These are phyloP conservation scores for Sialia sialis DNA, from an alignment of 2,113 vertebrate genomes.

Conservation along the genomic window DNA sequence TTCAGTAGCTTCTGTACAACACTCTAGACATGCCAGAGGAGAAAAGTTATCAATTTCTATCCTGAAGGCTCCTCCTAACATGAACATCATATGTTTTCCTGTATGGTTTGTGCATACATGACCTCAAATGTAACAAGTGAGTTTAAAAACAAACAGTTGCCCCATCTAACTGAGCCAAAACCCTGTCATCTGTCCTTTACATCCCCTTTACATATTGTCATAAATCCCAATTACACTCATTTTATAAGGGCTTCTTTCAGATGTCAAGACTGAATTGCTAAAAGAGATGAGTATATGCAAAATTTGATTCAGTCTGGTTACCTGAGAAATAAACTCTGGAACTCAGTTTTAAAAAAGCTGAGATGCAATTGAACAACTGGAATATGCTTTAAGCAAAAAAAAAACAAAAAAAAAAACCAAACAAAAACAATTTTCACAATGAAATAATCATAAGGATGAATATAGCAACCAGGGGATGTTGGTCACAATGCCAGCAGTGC, in stretches of 20 bases:
- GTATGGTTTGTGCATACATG: accelerated
- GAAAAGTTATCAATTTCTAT: background rate
- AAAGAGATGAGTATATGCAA: background rate
- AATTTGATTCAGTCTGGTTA: background rate
- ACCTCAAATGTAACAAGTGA: background rate
- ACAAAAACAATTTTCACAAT: background rate
- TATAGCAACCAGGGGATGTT: background rate
- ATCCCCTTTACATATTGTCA: no score
- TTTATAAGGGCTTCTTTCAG: background rate
- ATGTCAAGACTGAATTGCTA: background rate
- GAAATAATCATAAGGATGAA: background rate
- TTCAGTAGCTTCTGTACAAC: background rate
- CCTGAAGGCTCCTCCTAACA: background rate
- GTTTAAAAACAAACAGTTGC: background rate
- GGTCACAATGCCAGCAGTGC: background rate
- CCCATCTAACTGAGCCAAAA: background rate
- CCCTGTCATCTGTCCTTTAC: background rate
- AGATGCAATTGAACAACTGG: background rate
- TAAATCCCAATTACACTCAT: background rate
- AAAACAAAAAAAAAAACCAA: no score
- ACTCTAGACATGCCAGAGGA: background rate
- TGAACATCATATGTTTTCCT: background rate
- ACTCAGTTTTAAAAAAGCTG: background rate
- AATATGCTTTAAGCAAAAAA: background rate
- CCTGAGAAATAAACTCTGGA: background rate